Conservation (phyloP, 2,113 vertebrate genomes). For the Promerops cafer region DNA sequence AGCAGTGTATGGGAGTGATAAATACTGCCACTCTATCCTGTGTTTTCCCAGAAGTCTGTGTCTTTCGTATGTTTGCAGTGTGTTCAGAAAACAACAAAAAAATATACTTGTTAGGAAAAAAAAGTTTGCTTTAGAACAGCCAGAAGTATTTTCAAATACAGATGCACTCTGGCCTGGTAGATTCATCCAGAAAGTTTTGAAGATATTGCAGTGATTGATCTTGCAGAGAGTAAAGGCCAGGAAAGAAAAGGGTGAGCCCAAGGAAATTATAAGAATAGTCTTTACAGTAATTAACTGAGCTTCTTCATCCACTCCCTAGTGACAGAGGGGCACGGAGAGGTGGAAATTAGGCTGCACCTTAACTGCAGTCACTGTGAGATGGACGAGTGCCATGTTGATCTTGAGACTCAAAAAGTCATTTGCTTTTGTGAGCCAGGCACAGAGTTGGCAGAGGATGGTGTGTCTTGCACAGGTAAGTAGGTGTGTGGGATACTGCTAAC, state of each 20-base stretch:
- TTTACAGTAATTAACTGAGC: background rate
- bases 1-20: background rate
- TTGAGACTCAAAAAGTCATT: constrained; percentile 74
- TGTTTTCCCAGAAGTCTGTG: background rate
- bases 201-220: background rate
- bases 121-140: background rate
- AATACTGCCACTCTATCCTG: background rate
- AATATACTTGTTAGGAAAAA: background rate
- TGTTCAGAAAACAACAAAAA: background rate
- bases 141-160: background rate
- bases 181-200: background rate
- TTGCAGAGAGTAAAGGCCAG: background rate
- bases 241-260: background rate
- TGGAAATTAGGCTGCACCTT: constrained; percentile 87
- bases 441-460: constrained; percentile 78
- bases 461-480: constrained; percentile 84
- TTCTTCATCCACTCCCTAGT: constrained; percentile 69
- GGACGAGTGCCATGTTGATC: constrained; percentile 83
- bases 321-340: constrained; percentile 92
- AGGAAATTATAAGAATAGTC: background rate
- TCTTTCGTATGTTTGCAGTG: background rate
- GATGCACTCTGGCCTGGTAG: background rate
- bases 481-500: background rate
- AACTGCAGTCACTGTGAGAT: constrained; percentile 97
- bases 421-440: constrained; percentile 89